phyloP scores from a whole-genome alignment of 2,797 vertebrate species.

The Acanthiza pusilla region DNA sequence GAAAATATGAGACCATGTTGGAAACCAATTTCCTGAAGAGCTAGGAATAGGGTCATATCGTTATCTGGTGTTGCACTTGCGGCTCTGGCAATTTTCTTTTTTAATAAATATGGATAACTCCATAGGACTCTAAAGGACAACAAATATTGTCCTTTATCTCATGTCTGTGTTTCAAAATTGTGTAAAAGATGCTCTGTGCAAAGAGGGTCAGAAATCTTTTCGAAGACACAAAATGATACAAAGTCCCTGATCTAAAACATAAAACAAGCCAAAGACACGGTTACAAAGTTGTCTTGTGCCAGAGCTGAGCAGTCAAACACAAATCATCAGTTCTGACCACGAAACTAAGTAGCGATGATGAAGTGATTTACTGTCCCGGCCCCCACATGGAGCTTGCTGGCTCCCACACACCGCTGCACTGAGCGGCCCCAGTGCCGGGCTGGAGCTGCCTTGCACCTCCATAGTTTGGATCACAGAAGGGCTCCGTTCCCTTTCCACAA shows the following conservation, averaged over 20 bases:
- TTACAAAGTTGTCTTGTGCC: neutral
- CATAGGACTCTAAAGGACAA: neutral
- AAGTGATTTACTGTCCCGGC: neutral
- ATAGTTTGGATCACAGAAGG: neutral
- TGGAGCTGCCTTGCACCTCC: neutral
- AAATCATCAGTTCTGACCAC: neutral
- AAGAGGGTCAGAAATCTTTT: neutral
- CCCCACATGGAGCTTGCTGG: accelerated
- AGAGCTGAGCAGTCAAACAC: neutral
- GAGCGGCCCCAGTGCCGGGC: neutral
- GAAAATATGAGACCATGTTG: constrained; percentile 28
- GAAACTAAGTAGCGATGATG: accelerated
- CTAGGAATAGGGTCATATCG: neutral
- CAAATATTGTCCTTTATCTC: neutral
- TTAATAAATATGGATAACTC: constrained; percentile 36
- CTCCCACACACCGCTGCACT: accelerated
- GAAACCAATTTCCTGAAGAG: constrained; percentile 63
- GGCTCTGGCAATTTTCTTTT: constrained; percentile 22
- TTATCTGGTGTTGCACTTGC: constrained; percentile 28
- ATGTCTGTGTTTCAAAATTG: neutral
- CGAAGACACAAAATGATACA: neutral
- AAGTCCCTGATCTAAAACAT: neutral
- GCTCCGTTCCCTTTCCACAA: neutral
- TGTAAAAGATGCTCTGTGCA: neutral
- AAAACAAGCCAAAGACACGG: neutral